Evolutionary conservation across 1,140 invertebrate species (phyloP), one percentile per base, ranked within the genome.

Genomic region (Colletes latitarsis): DNA sequence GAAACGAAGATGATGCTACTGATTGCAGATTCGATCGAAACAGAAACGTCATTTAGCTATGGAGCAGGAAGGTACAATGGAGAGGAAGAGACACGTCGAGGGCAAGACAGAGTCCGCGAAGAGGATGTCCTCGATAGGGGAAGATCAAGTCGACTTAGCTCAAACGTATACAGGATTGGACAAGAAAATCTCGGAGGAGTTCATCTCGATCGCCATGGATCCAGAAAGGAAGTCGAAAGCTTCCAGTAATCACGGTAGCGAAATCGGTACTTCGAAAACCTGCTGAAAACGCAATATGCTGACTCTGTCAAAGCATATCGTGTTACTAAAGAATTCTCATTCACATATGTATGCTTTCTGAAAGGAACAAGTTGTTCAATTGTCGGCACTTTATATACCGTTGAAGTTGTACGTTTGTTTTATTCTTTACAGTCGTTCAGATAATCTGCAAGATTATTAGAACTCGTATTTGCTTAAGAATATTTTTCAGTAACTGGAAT

Each of bases 161-260:
- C 92, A 92, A 64, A 94, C 94, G 3, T 95, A 95, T 80, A 95
- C 94, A 0, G 94, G 94, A n/a, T 88, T 95, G 58, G 94, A 95
- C 82, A 92, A 94, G 57, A 94, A 92, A 83, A 93, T 95, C 21
- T 94, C 94, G 0, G 94, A 95, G 74, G 94, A 94, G 80, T 95
- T 95, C 82, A 95, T 95, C 58, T 93, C 94, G 8, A 94, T 94
- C 14, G 93, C 94, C 0, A 94, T 94, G 94, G 93, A 94, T 73
- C 92, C 92, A 0, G 93, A 93, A 39, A 89, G 90, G 73, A 93
- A 93, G 80, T 92, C 91, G 0, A 93, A 92, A 66, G 88, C 91
- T 8, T 92, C 92, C 9, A 93, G 92, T 73, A 87, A 90, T 81
- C 89, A 92, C n/a, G 91, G 90, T 3, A 93, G 92, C 69, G 92